Evolutionary conservation across 2,888 invertebrate genomes (phyloP).

Genomic region (Nasonia oneida): DNA sequence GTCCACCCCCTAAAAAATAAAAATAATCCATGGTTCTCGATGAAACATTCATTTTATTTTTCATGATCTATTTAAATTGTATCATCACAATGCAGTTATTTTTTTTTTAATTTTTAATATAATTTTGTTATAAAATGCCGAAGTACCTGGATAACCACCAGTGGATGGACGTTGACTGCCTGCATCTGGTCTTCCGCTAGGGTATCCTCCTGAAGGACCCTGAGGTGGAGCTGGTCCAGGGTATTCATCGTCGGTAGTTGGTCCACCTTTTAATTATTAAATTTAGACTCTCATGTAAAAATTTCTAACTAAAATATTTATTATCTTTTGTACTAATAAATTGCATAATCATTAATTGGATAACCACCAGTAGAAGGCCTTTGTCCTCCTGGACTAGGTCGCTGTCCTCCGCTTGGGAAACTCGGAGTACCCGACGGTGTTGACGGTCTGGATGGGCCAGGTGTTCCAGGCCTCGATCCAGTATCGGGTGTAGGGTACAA

Average conservation of each 20-base stretch:
- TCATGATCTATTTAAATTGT: neutral
- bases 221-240: constrained; percentile 61
- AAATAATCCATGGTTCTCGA: neutral
- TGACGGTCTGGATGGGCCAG: constrained; percentile 60
- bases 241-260: constrained; percentile 55
- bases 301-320: neutral
- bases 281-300: neutral
- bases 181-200: constrained; percentile 67
- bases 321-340: neutral
- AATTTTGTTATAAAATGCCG: neutral
- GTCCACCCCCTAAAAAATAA: constrained; percentile 57
- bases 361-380: constrained; percentile 66
- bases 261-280: constrained; percentile 24
- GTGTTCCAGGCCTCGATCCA: constrained; percentile 54
- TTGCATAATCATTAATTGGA: constrained; percentile 50
- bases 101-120: neutral
- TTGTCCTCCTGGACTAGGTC: constrained; percentile 61
- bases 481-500: constrained; percentile 53
- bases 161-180: constrained; percentile 62
- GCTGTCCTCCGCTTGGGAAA: constrained; percentile 60
- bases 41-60: neutral
- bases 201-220: constrained; percentile 71
- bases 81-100: neutral
- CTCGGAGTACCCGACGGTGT: constrained; percentile 57
- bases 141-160: constrained; percentile 64